Percentiles rank a stretch among this genome's conserved stretches.
Evolutionary conservation across 1,140 invertebrate species (phyloP).

Genomic region (Elymnias hypermnestra): DNA sequence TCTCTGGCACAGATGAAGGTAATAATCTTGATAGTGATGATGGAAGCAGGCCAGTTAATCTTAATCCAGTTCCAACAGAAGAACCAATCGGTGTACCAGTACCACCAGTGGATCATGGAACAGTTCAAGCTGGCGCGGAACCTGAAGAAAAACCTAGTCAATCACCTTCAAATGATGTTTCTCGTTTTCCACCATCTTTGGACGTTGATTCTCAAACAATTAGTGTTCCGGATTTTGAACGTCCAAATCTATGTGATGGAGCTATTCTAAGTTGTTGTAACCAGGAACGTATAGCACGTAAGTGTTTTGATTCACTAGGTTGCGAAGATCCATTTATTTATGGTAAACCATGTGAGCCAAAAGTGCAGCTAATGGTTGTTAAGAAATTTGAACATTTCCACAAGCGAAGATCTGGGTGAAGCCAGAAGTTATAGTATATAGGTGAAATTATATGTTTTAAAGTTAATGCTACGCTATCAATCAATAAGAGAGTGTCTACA

Average conservation of each 20-base stretch:
- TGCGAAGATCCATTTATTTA: conserved; percentile 17
- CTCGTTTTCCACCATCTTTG: background rate
- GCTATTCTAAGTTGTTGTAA: conserved; percentile 30
- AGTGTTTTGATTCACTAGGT: conserved; percentile 24
- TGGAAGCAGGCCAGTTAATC: conserved; percentile 44
- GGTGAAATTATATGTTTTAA: too few species aligned
- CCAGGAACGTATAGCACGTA: conserved; percentile 8
- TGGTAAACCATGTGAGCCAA: conserved; percentile 20
- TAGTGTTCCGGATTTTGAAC: background rate
- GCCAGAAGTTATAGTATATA: too few species aligned
- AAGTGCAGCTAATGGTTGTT: conserved; percentile 14
- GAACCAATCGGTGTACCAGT: conserved; percentile 26
- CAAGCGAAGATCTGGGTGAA: conserved; percentile 5
- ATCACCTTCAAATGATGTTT: background rate
- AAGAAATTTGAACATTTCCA: conserved; percentile 21
- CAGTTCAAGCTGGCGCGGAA: conserved; percentile 26
- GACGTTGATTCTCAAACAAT: background rate
- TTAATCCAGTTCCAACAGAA: conserved; percentile 38
- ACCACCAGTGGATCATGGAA: conserved; percentile 52
- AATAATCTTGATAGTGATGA: conserved; percentile 27
- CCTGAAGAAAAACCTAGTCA: conserved; percentile 1
- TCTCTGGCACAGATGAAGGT: too few species aligned
- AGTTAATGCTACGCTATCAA: too few species aligned
- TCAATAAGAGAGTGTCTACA: too few species aligned
- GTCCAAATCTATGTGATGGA: conserved; percentile 25